Percentiles rank a stretch among this genome's conserved stretches.
phyloP scores from a whole-genome alignment of 2,113 vertebrate species.

The Sylvietta virens region DNA sequence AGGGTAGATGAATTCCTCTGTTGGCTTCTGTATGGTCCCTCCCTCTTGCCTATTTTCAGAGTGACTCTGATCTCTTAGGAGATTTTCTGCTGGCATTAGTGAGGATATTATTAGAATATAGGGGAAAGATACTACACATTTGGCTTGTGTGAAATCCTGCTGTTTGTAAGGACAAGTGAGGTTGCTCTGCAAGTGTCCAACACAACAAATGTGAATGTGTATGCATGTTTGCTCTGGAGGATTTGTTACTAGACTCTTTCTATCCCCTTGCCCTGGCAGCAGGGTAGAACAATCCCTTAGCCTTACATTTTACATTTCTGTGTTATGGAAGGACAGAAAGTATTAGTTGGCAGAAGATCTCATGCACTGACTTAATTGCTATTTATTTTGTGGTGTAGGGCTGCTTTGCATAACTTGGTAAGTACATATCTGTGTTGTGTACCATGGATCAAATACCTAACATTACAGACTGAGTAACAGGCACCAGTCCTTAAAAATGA shows the following conservation, averaged over 20 bases:
- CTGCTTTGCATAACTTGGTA: neutral
- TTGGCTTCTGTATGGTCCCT: neutral
- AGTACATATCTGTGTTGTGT: neutral
- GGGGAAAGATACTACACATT: neutral
- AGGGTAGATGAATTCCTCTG: neutral
- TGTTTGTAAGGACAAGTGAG: neutral
- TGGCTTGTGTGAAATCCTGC: neutral
- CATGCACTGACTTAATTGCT: neutral
- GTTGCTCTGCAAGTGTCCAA: neutral
- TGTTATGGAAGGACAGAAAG: neutral
- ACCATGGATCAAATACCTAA: neutral
- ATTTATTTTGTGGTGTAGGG: neutral
- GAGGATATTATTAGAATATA: neutral
- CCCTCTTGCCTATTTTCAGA: neutral
- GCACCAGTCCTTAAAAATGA: neutral
- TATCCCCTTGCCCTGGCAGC: neutral
- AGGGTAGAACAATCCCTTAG: neutral
- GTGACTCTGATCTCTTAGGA: neutral
- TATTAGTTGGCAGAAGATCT: neutral
- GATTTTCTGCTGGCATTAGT: neutral
- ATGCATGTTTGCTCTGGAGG: neutral
- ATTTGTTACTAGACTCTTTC: neutral
- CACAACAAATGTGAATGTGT: rapidly evolving
- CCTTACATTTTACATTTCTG: neutral
- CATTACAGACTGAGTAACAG: neutral